Evolutionary conservation across 92 coral and sea anemone genomes (phyloP).

Genomic region (Epizoanthus illoricatus): DNA sequence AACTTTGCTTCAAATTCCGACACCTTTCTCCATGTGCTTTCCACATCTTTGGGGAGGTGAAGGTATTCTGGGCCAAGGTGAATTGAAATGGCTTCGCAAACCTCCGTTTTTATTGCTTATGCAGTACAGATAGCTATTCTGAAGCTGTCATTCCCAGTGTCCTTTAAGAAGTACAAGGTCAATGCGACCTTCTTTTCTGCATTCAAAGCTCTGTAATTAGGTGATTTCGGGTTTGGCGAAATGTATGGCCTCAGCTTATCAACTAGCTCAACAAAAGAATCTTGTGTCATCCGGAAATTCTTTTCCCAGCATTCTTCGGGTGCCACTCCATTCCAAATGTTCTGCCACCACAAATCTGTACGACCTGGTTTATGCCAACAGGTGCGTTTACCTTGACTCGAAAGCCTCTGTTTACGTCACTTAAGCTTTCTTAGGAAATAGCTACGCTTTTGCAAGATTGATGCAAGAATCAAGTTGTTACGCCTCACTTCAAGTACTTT

Average conservation of each 20-base stretch:
- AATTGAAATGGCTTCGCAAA: constrained; percentile 49
- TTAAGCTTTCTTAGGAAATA: constrained; percentile 35
- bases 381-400: constrained; percentile 40
- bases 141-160: constrained; percentile 66
- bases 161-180: constrained; percentile 54
- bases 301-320: constrained; percentile 54
- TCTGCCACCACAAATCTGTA: constrained; percentile 56
- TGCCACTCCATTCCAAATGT: constrained; percentile 48
- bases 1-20: constrained; percentile 60
- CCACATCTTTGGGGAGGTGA: constrained; percentile 52
- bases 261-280: constrained; percentile 23
- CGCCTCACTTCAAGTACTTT: constrained; percentile 30
- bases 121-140: constrained; percentile 56
- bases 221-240: constrained; percentile 55
- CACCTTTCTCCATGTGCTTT: constrained; percentile 51
- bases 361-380: constrained; percentile 56
- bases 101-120: constrained; percentile 51
- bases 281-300: constrained; percentile 46
- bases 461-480: constrained; percentile 19
- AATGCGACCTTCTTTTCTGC: constrained; percentile 60
- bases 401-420: constrained; percentile 39
- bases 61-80: constrained; percentile 52
- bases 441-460: constrained; percentile 36
- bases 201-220: constrained; percentile 48
- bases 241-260: constrained; percentile 42